A percentile compares a stretch with the other conserved stretches of the same genome.
Evolutionary conservation across 2,888 invertebrate species (phyloP).

Genomic region (Falcaria lacertinaria): DNA sequence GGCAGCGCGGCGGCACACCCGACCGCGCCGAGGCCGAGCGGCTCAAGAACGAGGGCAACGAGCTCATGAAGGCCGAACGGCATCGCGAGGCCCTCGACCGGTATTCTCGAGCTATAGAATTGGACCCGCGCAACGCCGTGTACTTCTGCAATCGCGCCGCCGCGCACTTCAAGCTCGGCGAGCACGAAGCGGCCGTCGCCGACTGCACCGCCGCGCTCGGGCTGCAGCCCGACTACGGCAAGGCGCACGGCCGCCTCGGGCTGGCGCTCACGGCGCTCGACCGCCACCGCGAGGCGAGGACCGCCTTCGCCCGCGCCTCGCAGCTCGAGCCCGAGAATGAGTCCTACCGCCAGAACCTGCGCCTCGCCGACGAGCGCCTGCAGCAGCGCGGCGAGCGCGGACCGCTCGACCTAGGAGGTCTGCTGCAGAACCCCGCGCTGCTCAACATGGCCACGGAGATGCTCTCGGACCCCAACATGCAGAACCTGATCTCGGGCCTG

Average conservation of each 20-base stretch:
- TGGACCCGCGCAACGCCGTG: slow-evolving; percentile 94
- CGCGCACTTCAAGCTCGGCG: slow-evolving; percentile 93
- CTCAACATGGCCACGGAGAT: slow-evolving; percentile 92
- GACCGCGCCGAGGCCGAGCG: slow-evolving; percentile 86
- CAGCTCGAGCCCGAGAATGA: slow-evolving; percentile 95
- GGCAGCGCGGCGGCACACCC: slow-evolving; percentile 34
- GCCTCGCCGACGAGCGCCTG: slow-evolving; percentile 86
- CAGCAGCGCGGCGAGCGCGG: slow-evolving; percentile 83
- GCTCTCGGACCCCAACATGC: slow-evolving; percentile 91
- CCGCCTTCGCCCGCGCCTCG: slow-evolving; percentile 92
- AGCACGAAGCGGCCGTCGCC: slow-evolving; percentile 89
- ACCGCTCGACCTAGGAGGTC: slow-evolving; percentile 79
- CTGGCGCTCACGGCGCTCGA: slow-evolving; percentile 91
- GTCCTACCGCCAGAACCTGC: slow-evolving; percentile 92
- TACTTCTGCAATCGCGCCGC: slow-evolving; percentile 99
- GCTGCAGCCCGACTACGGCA: slow-evolving; percentile 94
- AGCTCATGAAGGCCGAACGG: slow-evolving; percentile 91
- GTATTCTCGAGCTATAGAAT: slow-evolving; percentile 93
- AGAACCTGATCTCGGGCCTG: slow-evolving; percentile 84
- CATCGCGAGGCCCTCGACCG: slow-evolving; percentile 89
- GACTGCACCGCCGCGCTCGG: slow-evolving; percentile 95
- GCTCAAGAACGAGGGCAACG: slow-evolving; percentile 92
- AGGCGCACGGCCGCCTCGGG: slow-evolving; percentile 96
- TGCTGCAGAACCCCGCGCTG: slow-evolving; percentile 90
- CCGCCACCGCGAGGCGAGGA: slow-evolving; percentile 89